A percentile compares a stretch with the other conserved stretches of the same genome.
phyloP scores from a whole-genome alignment of 1,140 invertebrate species.

The Portunus trituberculatus region DNA sequence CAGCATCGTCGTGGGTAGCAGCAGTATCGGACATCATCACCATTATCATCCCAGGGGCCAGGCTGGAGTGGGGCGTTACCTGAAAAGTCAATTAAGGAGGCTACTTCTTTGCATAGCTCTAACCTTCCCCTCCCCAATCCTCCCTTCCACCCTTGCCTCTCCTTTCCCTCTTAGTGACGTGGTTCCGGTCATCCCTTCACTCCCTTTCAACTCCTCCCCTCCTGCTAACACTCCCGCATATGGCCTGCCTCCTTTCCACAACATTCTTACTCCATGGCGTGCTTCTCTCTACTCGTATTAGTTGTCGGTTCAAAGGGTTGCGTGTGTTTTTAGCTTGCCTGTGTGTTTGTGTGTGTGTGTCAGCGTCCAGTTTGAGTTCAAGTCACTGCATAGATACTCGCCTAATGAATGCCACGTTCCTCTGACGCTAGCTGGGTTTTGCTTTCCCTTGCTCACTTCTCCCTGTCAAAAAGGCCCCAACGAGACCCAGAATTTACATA shows the following conservation, averaged over 20 bases:
- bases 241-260: background rate
- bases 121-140: background rate
- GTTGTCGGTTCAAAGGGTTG: background rate
- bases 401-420: background rate
- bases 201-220: background rate
- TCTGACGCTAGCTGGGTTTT: background rate
- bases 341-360: background rate
- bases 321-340: background rate
- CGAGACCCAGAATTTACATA: background rate
- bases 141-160: background rate
- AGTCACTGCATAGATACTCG: background rate
- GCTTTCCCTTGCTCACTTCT: background rate
- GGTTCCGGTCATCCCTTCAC: background rate
- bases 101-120: background rate
- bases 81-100: slow-evolving; percentile 32
- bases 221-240: too few species aligned
- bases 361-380: too few species aligned
- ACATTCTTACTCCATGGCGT: background rate
- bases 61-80: background rate
- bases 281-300: background rate
- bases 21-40: background rate
- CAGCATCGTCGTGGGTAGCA: background rate
- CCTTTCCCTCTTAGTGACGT: background rate
- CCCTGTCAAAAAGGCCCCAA: background rate
- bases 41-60: background rate